Evolutionary conservation across 2,113 vertebrate species (phyloP), one percentile per base, ranked within the genome.

Genomic region (Brienomyrus brachyistius): DNA sequence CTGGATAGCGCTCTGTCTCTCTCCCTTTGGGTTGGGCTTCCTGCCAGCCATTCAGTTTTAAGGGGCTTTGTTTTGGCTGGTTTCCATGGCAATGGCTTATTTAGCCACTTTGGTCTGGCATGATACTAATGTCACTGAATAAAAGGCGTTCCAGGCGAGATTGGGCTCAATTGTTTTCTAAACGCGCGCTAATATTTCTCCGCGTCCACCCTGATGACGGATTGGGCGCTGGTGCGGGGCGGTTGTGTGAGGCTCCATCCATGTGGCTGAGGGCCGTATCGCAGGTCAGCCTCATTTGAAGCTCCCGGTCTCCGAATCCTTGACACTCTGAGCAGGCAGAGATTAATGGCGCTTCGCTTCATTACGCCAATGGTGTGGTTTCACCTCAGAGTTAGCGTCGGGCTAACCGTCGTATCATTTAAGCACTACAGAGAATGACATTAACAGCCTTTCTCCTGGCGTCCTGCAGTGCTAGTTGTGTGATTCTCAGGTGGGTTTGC

Each of bases 81-180:
- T 88, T 66, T 45, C 87, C 87, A 88, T 66, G 56, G 87, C 43
- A 66, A 66, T 27, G 54, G 54, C 50, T 88, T 66, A 35, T 45
- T n/a, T 54, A 43, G 27, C 40, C 10, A 43, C 56, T 66, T 59
- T 87, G 86, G 4, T 86, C 51, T 88, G 52, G 15, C 35, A 23
- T 45, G 17, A 45, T 47, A 19, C 87, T 66, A 45, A 40, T 62
- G 54, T 45, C 19, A 62, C 1, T 43, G 19, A 52, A 86, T 51
- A 86, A 86, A 51, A 31, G 51, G 13, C 3, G 52, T 45, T 59
- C 31, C 27, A 23, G 17, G 52, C 15, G 13, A 59, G 40, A 54
- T 15, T 43, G 54, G 43, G 11, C 52, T 66, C 35, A 43, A 43
- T 88, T 88, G 52, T 88, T 43, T 66, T 88, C 7, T 62, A 88